Evolutionary conservation across 2,797 vertebrate species (phyloP).

Genomic region (Tokudaia tokunoshimensis): DNA sequence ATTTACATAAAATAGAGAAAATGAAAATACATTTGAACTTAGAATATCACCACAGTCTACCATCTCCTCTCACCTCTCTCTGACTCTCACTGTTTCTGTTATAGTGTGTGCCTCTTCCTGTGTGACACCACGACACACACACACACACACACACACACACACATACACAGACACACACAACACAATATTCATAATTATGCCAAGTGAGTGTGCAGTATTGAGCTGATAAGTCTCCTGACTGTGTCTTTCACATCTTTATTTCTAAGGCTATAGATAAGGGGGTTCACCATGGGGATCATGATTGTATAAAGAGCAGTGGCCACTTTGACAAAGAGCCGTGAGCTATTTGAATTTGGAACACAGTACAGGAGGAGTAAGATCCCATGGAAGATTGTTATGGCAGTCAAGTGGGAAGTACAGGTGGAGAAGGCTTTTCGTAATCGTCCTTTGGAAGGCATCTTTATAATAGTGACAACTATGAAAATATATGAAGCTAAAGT

Average conservation of each 20-base stretch:
- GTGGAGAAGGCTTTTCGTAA: background rate
- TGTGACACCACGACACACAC: background rate
- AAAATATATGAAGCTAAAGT: conserved; percentile 61
- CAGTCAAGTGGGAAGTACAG: background rate
- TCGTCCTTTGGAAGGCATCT: conserved; percentile 53
- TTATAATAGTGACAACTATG: conserved; percentile 57
- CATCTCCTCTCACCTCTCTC: too few species aligned
- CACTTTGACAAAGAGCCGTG: background rate
- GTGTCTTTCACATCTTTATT: background rate
- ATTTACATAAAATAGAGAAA: background rate
- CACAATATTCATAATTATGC: background rate
- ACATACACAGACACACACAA: fast-evolving
- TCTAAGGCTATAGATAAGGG: conserved; percentile 1
- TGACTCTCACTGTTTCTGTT: too few species aligned
- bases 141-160: background rate
- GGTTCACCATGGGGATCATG: background rate
- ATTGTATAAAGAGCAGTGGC: background rate
- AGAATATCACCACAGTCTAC: background rate
- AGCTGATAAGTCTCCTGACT: background rate
- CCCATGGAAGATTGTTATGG: background rate
- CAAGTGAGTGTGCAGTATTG: background rate
- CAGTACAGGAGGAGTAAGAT: background rate
- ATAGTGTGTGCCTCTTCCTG: background rate
- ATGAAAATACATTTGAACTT: background rate
- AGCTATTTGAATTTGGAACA: background rate